Percentiles rank a stretch among this genome's conserved stretches.
phyloP scores from a whole-genome alignment of 1,140 invertebrate genomes.

The Heliconius hermathena region DNA sequence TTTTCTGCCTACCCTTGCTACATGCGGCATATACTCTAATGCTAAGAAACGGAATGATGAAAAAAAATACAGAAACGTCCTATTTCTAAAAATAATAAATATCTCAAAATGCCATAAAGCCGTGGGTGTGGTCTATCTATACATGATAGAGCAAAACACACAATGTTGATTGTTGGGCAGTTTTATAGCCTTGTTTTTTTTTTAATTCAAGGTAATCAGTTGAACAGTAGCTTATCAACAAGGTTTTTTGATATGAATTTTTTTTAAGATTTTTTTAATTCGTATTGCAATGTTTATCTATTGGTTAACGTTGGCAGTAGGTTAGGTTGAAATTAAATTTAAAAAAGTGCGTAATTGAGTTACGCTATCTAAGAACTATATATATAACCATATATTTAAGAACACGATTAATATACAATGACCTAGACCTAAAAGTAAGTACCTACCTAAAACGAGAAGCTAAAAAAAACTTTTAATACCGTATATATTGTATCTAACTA shows the following conservation, averaged over 20 bases:
- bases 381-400: background rate
- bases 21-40: too few relatives aligned
- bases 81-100: too few relatives aligned
- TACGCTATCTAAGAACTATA: background rate
- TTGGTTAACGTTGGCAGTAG: background rate
- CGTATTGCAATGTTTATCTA: background rate
- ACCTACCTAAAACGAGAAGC: too few relatives aligned
- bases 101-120: background rate
- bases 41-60: too few relatives aligned
- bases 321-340: background rate
- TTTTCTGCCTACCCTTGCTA: too few relatives aligned
- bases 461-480: too few relatives aligned
- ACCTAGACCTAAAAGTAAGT: too few relatives aligned
- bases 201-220: slow-evolving; percentile 4
- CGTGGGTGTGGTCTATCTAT: background rate
- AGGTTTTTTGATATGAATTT: background rate
- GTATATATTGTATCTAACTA: too few relatives aligned
- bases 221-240: background rate
- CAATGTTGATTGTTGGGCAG: background rate
- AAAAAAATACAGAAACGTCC: too few relatives aligned
- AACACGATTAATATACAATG: background rate
- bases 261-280: too few relatives aligned
- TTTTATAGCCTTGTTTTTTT: background rate
- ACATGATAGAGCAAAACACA: background rate
- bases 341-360: background rate